Conservation (phyloP, 2,113 vertebrate species). For the Progne subis region DNA sequence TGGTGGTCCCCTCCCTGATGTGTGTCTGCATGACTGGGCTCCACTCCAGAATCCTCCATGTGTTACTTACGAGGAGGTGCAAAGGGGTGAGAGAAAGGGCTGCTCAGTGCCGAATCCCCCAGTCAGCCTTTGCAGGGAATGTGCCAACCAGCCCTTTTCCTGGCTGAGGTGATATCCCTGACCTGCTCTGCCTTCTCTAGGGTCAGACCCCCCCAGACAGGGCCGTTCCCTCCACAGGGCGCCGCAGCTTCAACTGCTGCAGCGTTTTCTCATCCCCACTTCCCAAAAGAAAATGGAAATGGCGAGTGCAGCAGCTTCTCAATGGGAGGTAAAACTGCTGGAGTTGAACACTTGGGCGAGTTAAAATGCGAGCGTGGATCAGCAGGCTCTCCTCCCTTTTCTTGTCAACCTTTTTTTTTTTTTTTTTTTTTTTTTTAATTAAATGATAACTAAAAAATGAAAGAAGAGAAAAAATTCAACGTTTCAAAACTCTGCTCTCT, state of each 20-base stretch:
- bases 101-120: background rate
- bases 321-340: background rate
- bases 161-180: background rate
- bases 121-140: background rate
- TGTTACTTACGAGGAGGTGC: background rate
- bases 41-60: background rate
- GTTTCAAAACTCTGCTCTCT: background rate
- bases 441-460: rapidly evolving
- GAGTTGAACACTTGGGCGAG: background rate
- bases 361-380: background rate
- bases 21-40: background rate
- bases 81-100: background rate
- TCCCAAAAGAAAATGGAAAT: background rate
- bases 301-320: background rate
- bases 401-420: rapidly evolving
- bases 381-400: background rate
- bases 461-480: rapidly evolving
- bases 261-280: background rate
- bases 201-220: background rate
- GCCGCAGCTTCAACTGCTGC: rapidly evolving
- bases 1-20: background rate
- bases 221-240: background rate
- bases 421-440: too few relatives aligned
- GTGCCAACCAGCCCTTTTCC: background rate
- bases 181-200: background rate